Base-by-base conservation (phyloP, 2,888 invertebrate species). In the Octonoba sinensis region DNA sequence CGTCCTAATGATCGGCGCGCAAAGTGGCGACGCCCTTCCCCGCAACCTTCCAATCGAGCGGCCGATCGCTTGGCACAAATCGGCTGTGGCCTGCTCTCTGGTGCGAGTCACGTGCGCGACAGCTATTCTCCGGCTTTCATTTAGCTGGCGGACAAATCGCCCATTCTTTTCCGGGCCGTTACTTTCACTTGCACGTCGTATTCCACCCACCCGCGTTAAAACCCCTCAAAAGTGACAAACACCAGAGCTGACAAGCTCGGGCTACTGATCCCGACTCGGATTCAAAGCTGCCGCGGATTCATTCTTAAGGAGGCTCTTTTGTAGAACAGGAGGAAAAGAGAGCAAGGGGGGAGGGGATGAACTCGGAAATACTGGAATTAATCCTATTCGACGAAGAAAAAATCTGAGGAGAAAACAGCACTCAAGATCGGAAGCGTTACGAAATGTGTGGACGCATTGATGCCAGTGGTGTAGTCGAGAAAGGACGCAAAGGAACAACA, bases 141-240 rank as follows among this genome's bases (percentile, higher is more conserved):
- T 82, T 76, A 72, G 82, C 82, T 75, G 67, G 76, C 27, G 75
- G 71, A 82, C 82, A 82, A 82, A 82, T 82, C 82, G 72, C 66
- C 82, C 76, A 71, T 82, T 82, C 75, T 82, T 82, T 82, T 82
- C 82, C 82, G 76, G 71, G 82, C 82, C 60, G 82, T 76, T 82
- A 82, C 82, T 82, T 76, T 75, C 76, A 75, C 76, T 76, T 57
- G 76, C 76, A 76, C 76, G 65, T 70, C 56, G 74, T 49, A 8
- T 12, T 51, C 15, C 3, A 11, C 46, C 70, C 12, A 18, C 59
- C 46, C 15, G 36, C 70, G 77, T 71, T 77, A 62, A 77, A 76
- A 76, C 67, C 62, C 66, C 44, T 78, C 49, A 51, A 56, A 47
- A 59, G 79, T 81, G 79, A 81, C 67, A 64, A 69, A 64, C 57